Conservation (phyloP, 2,888 invertebrate genomes). For the Ornithoptera priamus region DNA sequence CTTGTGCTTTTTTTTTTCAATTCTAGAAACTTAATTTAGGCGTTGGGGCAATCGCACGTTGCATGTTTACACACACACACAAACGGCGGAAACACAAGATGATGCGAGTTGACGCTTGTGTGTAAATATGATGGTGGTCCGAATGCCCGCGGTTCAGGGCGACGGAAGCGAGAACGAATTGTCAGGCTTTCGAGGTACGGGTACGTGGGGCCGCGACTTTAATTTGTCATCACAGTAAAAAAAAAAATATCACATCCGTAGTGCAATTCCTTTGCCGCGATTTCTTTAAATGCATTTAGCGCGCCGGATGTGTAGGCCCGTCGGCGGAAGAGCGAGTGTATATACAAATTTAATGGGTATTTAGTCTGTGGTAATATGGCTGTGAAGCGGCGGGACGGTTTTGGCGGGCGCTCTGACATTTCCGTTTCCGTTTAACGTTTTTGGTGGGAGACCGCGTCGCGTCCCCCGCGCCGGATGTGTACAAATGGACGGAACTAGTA, state of each 20-base stretch:
- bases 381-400: constrained; percentile 44
- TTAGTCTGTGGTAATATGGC: constrained; percentile 46
- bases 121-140: background rate
- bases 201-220: constrained; percentile 42
- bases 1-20: constrained; percentile 8
- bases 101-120: background rate
- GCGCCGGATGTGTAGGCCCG: constrained; percentile 30
- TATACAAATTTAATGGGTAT: constrained; percentile 35
- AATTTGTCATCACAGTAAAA: constrained; percentile 15
- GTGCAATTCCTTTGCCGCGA: constrained; percentile 37
- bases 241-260: constrained; percentile 20
- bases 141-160: background rate
- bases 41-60: background rate
- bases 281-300: constrained; percentile 50
- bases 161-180: background rate
- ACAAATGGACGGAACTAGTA: constrained; percentile 74
- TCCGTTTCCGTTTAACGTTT: constrained; percentile 26
- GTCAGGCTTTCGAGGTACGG: constrained; percentile 26
- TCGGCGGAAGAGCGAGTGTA: constrained; percentile 27
- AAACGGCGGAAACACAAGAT: background rate
- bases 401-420: constrained; percentile 25
- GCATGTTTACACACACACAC: background rate
- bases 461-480: constrained; percentile 70
- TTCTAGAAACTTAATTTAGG: constrained; percentile 4
- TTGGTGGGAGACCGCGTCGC: constrained; percentile 39